Percentiles rank a stretch among this genome's conserved stretches.
Conservation (phyloP, 1,140 invertebrate species). For the Philaenus spumarius region DNA sequence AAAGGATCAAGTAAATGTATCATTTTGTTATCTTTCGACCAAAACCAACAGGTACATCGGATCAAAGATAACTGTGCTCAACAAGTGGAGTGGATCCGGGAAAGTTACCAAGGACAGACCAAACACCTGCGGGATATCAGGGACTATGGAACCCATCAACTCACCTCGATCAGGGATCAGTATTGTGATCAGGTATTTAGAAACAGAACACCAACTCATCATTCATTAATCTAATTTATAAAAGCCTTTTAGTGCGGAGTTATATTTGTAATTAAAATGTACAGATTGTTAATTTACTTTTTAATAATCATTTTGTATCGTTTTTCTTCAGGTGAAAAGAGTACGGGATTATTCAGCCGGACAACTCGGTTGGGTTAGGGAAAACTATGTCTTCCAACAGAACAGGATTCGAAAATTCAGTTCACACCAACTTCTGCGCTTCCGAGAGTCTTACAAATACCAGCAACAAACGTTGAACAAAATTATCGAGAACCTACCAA, state of each 20-base stretch:
- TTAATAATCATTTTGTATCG: not conserved
- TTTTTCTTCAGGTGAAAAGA: conserved; percentile 58
- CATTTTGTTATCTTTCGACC: too few relatives aligned
- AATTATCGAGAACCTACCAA: conserved; percentile 89
- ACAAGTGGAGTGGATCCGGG: conserved; percentile 89
- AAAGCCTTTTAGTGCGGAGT: not conserved
- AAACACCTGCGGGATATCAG: conserved; percentile 81
- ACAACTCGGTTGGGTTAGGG: conserved; percentile 86
- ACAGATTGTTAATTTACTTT: too few relatives aligned
- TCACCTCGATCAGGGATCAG: conserved; percentile 79
- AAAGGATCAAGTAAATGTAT: too few relatives aligned
- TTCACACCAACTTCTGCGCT: conserved; percentile 76
- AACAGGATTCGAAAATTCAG: conserved; percentile 92
- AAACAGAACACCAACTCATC: conserved; percentile 12
- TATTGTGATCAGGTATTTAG: conserved; percentile 79
- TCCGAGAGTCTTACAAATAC: conserved; percentile 90
- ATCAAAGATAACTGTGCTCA: conserved; percentile 89
- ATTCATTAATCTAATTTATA: not conserved
- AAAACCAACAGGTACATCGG: conserved; percentile 57
- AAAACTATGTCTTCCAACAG: conserved; percentile 92
- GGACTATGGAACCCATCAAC: conserved; percentile 81
- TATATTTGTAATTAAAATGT: not conserved
- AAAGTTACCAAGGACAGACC: conserved; percentile 81
- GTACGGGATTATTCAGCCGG: conserved; percentile 84
- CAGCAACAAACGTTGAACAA: conserved; percentile 92